Evolutionary conservation across 2,797 vertebrate genomes (phyloP), one percentile per base, ranked within the genome.

Genomic region (Anas bahamensis): DNA sequence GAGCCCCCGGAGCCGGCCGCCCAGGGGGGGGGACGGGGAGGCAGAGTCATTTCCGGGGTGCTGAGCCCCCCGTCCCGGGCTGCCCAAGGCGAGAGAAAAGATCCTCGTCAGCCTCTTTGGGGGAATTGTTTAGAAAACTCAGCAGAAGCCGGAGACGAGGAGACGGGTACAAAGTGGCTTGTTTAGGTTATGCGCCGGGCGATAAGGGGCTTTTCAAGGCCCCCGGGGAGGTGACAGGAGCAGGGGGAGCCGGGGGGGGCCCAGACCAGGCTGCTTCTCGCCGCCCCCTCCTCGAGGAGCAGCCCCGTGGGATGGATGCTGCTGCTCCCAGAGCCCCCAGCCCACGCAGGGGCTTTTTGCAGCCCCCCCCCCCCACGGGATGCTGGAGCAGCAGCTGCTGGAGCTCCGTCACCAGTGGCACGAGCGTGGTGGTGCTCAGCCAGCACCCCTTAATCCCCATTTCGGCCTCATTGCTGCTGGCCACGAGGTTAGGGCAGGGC

Each of bases 141-240:
- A 73, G 92, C 73, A 72, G 65, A 83, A 76, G 88, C 52, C 4
- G 77, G 94, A 95, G 94, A 80, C 94, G 8, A 33, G 82, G 65
- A 94, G 94, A 86, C 94, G 55, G 92, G 90, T 83, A 86, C 94
- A 80, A 46, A 83, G 70, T 33, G 74, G 33, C 81, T 73, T 94
- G 94, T 94, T 94, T 92, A 92, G 84, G 81, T 90, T 92, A 76
- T 2, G 60, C 14, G 18, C 19, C 23, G 37, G 37, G 77, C 16
- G 92, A 94, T 95, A 95, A 95, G 90, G 77, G 89, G 56, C 23
- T 83, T 75, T 78, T 86, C 92, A 95, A 94, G 92, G 94, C 88
- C 76, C 65, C 56, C 18, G 31, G 17, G 69, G 85, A 61, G 48
- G 63, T 88, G 77, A 42, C 37, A 79, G 23, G 24, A 57, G 41